Conservation (phyloP, 2,113 vertebrate species). For the Mus pahari region DNA sequence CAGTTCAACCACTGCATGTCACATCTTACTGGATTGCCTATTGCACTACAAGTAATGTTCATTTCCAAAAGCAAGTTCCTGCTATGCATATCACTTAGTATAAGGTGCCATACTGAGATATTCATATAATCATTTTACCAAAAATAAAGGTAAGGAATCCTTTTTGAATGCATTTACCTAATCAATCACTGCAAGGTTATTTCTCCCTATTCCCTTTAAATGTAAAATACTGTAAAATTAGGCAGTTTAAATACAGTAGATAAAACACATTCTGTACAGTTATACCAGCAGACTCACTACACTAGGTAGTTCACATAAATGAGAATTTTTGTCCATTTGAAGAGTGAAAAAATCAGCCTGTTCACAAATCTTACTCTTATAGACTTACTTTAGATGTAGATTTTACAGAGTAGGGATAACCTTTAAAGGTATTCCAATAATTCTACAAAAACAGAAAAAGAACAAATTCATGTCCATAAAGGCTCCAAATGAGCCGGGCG, state of each 20-base stretch:
- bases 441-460: slow-evolving; percentile 30
- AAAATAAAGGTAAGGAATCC: slow-evolving; percentile 25
- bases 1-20: slow-evolving; percentile 13
- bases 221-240: slow-evolving; percentile 30
- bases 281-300: not conserved
- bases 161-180: not conserved
- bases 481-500: slow-evolving; percentile 63
- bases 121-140: slow-evolving; percentile 53
- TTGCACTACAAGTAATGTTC: not conserved
- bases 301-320: not conserved
- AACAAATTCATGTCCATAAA: not conserved
- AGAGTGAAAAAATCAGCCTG: not conserved
- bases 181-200: slow-evolving; percentile 42
- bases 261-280: not conserved
- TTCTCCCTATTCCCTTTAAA: not conserved
- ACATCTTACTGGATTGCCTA: slow-evolving; percentile 34
- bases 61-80: slow-evolving; percentile 63
- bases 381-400: slow-evolving; percentile 23
- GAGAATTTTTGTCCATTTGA: not conserved
- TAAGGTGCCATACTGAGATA: slow-evolving; percentile 5
- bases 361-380: slow-evolving; percentile 30
- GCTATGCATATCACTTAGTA: slow-evolving; percentile 27
- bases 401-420: slow-evolving; percentile 18
- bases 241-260: not conserved
- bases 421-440: slow-evolving; percentile 51